phyloP scores from a whole-genome alignment of 2,888 invertebrate genomes.

The Drosophila recens region DNA sequence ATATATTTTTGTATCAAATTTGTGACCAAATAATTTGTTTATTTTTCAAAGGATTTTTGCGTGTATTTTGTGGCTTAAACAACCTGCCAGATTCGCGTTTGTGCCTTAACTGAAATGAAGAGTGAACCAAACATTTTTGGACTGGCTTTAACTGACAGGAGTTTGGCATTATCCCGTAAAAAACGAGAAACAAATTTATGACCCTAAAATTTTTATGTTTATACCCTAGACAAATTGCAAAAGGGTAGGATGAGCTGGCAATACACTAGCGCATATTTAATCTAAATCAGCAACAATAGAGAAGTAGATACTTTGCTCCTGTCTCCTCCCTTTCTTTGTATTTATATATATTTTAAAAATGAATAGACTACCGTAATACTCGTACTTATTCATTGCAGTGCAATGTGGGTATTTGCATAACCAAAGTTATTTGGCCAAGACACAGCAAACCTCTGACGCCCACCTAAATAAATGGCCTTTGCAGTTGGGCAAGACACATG shows the following conservation, averaged over 20 bases:
- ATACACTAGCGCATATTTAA: neutral
- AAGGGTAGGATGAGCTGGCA: neutral
- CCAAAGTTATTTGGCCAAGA: constrained; percentile 15
- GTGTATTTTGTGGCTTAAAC: constrained; percentile 19
- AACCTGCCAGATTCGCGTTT: constrained; percentile 60
- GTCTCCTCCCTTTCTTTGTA: no score
- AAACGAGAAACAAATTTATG: neutral
- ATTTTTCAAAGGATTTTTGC: constrained; percentile 8
- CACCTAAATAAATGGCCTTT: constrained; percentile 23
- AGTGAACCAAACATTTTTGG: constrained; percentile 39
- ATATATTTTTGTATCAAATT: constrained; percentile 19
- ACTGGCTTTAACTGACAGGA: neutral
- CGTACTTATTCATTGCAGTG: constrained; percentile 15
- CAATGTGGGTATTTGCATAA: constrained; percentile 49
- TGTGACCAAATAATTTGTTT: constrained; percentile 3
- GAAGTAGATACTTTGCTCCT: neutral
- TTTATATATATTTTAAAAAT: no score
- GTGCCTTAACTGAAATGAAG: constrained; percentile 67
- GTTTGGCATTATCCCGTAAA: neutral
- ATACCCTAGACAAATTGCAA: neutral
- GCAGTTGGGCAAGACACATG: constrained; percentile 24
- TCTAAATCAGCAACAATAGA: neutral
- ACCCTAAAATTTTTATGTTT: neutral
- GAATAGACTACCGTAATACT: no score
- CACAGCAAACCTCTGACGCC: constrained; percentile 27